A percentile compares a stretch with the other conserved stretches of the same genome.
phyloP scores from a whole-genome alignment of 1,140 invertebrate genomes.

The Centruroides vittatus region DNA sequence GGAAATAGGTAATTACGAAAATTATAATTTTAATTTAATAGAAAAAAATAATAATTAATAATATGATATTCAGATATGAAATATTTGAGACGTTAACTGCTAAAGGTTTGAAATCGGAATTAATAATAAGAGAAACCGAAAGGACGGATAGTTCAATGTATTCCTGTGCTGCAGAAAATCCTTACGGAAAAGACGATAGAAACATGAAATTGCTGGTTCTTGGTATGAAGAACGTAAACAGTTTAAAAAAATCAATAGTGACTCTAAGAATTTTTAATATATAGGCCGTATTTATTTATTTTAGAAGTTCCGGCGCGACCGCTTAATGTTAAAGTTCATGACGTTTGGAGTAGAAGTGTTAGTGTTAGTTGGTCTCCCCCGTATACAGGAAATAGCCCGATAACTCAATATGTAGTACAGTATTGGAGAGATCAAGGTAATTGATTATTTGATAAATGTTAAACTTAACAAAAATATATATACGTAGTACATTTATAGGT shows the following conservation, averaged over 20 bases:
- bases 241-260: too few species aligned
- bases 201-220: slow-evolving; percentile 79
- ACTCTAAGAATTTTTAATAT: too few species aligned
- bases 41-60: too few species aligned
- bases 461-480: too few species aligned
- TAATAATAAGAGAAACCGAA: slow-evolving; percentile 73
- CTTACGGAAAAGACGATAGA: slow-evolving; percentile 80
- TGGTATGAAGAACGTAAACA: slow-evolving; percentile 38
- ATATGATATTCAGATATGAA: slow-evolving; percentile 15
- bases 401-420: slow-evolving; percentile 80
- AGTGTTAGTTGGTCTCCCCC: slow-evolving; percentile 78
- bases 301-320: slow-evolving; percentile 86
- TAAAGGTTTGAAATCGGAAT: slow-evolving; percentile 22
- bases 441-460: too few species aligned
- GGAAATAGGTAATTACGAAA: slow-evolving; percentile 2
- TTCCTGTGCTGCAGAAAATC: slow-evolving; percentile 72
- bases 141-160: slow-evolving; percentile 76
- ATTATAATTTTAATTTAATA: not conserved
- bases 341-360: slow-evolving; percentile 79
- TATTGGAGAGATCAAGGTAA: slow-evolving; percentile 74
- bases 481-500: slow-evolving; percentile 1
- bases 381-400: slow-evolving; percentile 85
- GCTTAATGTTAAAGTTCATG: slow-evolving; percentile 72
- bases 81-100: slow-evolving; percentile 18
- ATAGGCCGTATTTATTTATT: slow-evolving; percentile 6